Conservation (phyloP, 2,113 vertebrate genomes). For the Neoarius graeffei region DNA sequence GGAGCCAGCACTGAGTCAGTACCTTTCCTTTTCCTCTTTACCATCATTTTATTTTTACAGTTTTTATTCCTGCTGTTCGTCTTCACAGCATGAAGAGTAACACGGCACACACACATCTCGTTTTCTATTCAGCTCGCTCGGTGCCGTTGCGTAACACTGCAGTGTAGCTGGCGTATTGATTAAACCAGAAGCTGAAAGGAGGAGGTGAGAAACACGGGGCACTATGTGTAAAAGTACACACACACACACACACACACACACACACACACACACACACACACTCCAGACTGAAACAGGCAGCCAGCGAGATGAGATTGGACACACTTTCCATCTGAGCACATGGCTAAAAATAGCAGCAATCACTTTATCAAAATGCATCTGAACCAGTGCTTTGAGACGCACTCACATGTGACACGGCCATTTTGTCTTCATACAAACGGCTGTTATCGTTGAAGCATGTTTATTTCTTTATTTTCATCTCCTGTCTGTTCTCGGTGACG, state of each 20-base stretch:
- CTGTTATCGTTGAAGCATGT: not conserved
- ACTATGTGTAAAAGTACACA: constrained; percentile 31
- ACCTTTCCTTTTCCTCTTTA: not conserved
- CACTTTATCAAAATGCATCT: constrained; percentile 7
- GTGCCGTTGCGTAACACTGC: constrained; percentile 34
- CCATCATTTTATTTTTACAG: not conserved
- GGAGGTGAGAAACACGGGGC: constrained; percentile 23
- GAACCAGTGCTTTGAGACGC: constrained; percentile 5
- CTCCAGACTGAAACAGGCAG: not conserved
- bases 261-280: constrained; percentile 20
- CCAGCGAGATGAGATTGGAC: constrained; percentile 19
- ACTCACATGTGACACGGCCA: constrained; percentile 13
- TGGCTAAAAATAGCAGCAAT: constrained; percentile 31
- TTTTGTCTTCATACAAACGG: constrained; percentile 18
- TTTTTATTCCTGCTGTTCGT: constrained; percentile 1
- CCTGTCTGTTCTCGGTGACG: not conserved
- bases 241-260: constrained; percentile 16
- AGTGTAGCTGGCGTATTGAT: constrained; percentile 33
- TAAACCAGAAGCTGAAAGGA: constrained; percentile 25
- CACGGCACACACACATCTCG: not conserved
- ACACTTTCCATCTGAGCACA: constrained; percentile 21
- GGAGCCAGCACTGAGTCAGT: not conserved
- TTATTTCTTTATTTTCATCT: not conserved
- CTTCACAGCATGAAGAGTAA: not conserved
- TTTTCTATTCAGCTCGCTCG: constrained; percentile 3